Evolutionary conservation across 2,797 vertebrate species (phyloP).

Genomic region (Rhadinocentrus ornatus): DNA sequence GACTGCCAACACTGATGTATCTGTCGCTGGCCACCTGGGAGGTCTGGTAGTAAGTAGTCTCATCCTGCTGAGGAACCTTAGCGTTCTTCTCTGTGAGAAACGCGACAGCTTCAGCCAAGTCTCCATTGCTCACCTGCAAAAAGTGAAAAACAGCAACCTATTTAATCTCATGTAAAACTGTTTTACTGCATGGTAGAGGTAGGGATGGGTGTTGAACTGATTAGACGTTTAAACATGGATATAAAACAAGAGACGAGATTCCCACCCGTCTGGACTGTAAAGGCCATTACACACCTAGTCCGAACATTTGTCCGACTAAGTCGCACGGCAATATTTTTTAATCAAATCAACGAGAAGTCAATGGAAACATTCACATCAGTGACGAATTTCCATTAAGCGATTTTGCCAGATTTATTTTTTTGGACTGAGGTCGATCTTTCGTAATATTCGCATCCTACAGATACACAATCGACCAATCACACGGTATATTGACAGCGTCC

Average conservation of each 20-base stretch:
- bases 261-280: neutral
- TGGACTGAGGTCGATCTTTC: too few relatives aligned
- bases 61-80: constrained; percentile 94
- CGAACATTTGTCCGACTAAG: too few relatives aligned
- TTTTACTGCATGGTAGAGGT: neutral
- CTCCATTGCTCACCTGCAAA: constrained; percentile 94
- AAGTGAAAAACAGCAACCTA: neutral
- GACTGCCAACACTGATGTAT: constrained; percentile 98
- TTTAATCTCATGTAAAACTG: neutral
- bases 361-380: too few relatives aligned
- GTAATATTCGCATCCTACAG: too few relatives aligned
- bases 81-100: constrained; percentile 96
- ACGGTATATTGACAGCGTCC: too few relatives aligned
- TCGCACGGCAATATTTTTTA: too few relatives aligned
- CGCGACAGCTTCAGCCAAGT: constrained; percentile 93
- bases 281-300: too few relatives aligned
- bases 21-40: constrained; percentile 93
- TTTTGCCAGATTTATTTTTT: too few relatives aligned
- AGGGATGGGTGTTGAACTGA: neutral
- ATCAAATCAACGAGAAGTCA: too few relatives aligned
- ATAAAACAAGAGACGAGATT: neutral
- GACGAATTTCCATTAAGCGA: too few relatives aligned
- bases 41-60: constrained; percentile 94
- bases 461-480: too few relatives aligned
- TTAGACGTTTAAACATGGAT: neutral